phyloP scores from a whole-genome alignment of 2,797 vertebrate species.

The Somateria mollissima region DNA sequence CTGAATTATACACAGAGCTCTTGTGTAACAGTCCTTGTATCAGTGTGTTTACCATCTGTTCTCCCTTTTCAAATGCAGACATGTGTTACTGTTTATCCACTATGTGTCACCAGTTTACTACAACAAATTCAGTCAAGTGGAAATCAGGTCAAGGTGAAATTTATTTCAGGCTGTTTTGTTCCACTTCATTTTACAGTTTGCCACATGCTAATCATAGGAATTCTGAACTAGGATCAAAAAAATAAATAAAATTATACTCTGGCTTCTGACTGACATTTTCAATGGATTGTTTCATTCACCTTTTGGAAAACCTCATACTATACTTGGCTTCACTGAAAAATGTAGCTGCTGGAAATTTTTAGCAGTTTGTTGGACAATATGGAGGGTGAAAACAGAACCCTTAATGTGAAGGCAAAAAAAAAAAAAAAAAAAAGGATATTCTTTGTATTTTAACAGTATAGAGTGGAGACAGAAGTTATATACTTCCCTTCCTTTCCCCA shows the following conservation, averaged over 20 bases:
- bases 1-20: conserved; percentile 55
- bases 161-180: conserved; percentile 73
- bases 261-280: conserved; percentile 65
- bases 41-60: conserved; percentile 72
- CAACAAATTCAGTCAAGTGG: conserved; percentile 74
- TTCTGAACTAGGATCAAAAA: conserved; percentile 58
- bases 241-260: conserved; percentile 51
- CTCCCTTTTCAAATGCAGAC: conserved; percentile 62
- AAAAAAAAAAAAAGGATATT: neutral
- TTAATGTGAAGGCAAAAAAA: neutral
- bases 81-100: conserved; percentile 76
- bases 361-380: conserved; percentile 4
- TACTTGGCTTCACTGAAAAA: conserved; percentile 41
- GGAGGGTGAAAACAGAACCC: neutral
- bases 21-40: conserved; percentile 71
- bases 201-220: conserved; percentile 58
- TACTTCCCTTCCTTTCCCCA: neutral
- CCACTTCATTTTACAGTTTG: conserved; percentile 62
- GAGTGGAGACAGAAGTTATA: neutral
- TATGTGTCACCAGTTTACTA: conserved; percentile 77
- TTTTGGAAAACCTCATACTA: conserved; percentile 49
- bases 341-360: conserved; percentile 35
- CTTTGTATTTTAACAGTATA: neutral
- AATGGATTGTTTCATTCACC: conserved; percentile 58
- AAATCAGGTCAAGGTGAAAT: conserved; percentile 76